Evolutionary conservation across 2,113 vertebrate genomes (phyloP), one percentile per base, ranked within the genome.

Genomic region (Osmerus eperlanus): DNA sequence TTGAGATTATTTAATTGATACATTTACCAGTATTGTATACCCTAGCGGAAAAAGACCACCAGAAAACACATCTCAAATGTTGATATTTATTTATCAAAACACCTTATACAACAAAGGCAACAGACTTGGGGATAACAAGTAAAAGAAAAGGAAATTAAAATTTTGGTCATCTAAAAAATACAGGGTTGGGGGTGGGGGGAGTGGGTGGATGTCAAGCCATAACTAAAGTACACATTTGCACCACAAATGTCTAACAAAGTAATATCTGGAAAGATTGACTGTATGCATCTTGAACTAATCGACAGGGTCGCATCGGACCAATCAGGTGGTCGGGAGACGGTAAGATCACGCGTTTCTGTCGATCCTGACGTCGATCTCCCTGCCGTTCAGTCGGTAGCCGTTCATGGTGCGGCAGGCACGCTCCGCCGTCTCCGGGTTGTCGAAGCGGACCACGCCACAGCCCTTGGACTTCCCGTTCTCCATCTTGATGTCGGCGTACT

Each of bases 391-490:
- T 78, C 97, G 92, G 70, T 94, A 93, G 21, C 97, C 97, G 0
- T 99, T 99, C 97, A 99, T 98, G 90, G 95, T 96, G 28, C 95
- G 91, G 82, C 96, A 99, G 61, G 96, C 97, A 0, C 96, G 81
- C 82, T 99, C 97, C 0, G 97, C 97, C 8, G 95, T 95, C 82
- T 99, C 97, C 0, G 97, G 97, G 2, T 88, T 96, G 83, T 99
- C 97, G 8, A 99, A 99, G 36, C 96, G 90, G 53, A 99, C 97
- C 80, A 98, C 96, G 0, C 97, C 97, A 16, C 97, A 99, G 28
- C 97, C 97, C 89, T 99, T 99, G n/a, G 97, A 99, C 75, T 98
- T 98, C 15, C 97, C 97, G 0, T 97, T 99, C 85, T 99, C 97
- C 94, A 97, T 97, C 90, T 98, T 99, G 75, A 99, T 98, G 77